A percentile compares a stretch with the other conserved stretches of the same genome.
These are phyloP conservation scores for Rhodeus uyekii DNA, from an alignment of 2,797 vertebrate species.

Conservation along the genomic window DNA sequence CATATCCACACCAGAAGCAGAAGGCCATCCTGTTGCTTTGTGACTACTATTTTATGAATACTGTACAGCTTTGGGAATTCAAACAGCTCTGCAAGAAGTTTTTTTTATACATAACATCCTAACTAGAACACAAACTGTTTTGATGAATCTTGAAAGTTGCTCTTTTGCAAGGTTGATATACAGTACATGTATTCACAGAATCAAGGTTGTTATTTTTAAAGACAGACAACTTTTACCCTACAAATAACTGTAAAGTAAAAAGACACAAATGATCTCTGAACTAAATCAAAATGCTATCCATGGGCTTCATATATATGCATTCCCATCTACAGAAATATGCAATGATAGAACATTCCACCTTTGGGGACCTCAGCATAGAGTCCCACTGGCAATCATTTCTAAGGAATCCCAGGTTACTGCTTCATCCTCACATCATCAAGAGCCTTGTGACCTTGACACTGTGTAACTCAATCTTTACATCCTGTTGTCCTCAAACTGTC, in stretches of 20 bases:
- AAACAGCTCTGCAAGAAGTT: neutral
- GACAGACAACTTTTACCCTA: neutral
- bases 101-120: neutral
- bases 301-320: conserved; percentile 31
- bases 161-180: neutral
- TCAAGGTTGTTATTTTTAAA: neutral
- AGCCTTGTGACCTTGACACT: conserved; percentile 29
- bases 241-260: conserved; percentile 24
- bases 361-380: conserved; percentile 27
- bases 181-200: neutral
- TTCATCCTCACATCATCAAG: conserved; percentile 21
- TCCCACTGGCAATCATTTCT: conserved; percentile 45
- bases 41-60: neutral
- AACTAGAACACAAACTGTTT: neutral
- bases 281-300: conserved; percentile 18
- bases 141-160: neutral
- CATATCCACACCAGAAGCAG: neutral
- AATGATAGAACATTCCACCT: conserved; percentile 28
- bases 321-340: conserved; percentile 37
- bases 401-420: neutral
- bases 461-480: conserved; percentile 25
- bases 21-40: neutral
- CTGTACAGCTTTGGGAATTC: neutral
- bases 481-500: conserved; percentile 11
- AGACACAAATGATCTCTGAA: conserved; percentile 25